These are phyloP conservation scores for Crypturellus tataupa DNA, from an alignment of 2,797 vertebrate genomes.

Conservation along the genomic window DNA sequence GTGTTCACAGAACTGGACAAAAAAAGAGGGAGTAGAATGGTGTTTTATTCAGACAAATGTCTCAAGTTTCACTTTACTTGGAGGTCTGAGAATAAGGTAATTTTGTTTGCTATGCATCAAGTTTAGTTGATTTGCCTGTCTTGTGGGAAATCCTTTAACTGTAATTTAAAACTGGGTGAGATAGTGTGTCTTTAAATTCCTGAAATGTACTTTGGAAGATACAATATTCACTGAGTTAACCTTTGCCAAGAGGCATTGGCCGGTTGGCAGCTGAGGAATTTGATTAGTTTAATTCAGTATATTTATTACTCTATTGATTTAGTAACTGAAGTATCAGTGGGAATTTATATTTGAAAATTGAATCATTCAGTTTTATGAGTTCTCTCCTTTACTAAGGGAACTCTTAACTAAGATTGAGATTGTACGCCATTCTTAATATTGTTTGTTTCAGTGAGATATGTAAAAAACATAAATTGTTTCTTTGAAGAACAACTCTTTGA, in stretches of 20 bases:
- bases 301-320: background rate
- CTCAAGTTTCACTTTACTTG: background rate
- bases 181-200: background rate
- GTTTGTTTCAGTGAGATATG: constrained; percentile 9
- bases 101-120: background rate
- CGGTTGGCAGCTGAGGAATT: background rate
- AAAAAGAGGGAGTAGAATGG: background rate
- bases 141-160: background rate
- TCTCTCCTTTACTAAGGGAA: background rate
- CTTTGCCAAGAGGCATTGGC: background rate
- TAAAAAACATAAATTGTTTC: constrained; percentile 4
- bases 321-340: background rate
- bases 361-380: background rate
- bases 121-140: background rate
- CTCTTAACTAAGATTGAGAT: background rate
- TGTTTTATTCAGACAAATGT: background rate
- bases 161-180: background rate
- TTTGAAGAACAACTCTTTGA: constrained; percentile 37
- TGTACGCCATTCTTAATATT: background rate
- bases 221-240: fast-evolving
- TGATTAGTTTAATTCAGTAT: background rate
- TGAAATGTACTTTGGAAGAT: background rate
- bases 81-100: background rate
- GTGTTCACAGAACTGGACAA: background rate
- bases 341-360: background rate